Percentiles rank a stretch among this genome's conserved stretches.
Evolutionary conservation across 2,113 vertebrate species (phyloP).

Genomic region (Myotis yumanensis): DNA sequence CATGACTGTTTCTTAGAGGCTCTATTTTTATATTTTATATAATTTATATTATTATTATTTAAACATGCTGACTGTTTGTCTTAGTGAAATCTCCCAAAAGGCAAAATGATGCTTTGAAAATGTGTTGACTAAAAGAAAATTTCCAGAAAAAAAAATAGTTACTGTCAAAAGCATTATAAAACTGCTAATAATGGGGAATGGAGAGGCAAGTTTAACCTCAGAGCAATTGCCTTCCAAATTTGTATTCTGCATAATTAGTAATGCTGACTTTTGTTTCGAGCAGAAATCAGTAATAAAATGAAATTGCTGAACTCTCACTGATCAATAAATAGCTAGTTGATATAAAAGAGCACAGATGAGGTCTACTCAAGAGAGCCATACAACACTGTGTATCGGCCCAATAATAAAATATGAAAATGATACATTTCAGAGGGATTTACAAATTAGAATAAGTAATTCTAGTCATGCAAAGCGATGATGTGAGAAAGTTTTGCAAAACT

Average conservation of each 20-base stretch:
- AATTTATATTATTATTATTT: slow-evolving; percentile 68
- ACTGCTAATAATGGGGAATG: not conserved
- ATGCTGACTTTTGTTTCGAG: not conserved
- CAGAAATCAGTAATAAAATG: slow-evolving; percentile 47
- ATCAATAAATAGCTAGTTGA: not conserved
- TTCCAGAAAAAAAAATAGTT: slow-evolving; percentile 54
- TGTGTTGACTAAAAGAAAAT: slow-evolving; percentile 65
- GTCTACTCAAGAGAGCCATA: not conserved
- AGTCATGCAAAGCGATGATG: not conserved
- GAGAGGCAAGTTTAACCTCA: slow-evolving; percentile 9
- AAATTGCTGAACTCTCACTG: not conserved
- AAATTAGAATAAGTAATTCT: not conserved
- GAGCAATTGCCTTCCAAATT: not conserved
- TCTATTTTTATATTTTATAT: not conserved
- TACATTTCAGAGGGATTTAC: not conserved
- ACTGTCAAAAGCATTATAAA: slow-evolving; percentile 60
- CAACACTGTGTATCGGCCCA: not conserved
- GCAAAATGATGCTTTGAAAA: slow-evolving; percentile 69
- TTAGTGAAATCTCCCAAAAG: slow-evolving; percentile 73
- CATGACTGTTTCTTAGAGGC: slow-evolving; percentile 65
- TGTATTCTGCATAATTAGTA: not conserved
- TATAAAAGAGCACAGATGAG: not conserved
- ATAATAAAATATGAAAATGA: not conserved
- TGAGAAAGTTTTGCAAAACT: not conserved
- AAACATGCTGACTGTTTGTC: slow-evolving; percentile 70